Evolutionary conservation across 2,888 invertebrate species (phyloP).

Genomic region (Eupsilia transversa): DNA sequence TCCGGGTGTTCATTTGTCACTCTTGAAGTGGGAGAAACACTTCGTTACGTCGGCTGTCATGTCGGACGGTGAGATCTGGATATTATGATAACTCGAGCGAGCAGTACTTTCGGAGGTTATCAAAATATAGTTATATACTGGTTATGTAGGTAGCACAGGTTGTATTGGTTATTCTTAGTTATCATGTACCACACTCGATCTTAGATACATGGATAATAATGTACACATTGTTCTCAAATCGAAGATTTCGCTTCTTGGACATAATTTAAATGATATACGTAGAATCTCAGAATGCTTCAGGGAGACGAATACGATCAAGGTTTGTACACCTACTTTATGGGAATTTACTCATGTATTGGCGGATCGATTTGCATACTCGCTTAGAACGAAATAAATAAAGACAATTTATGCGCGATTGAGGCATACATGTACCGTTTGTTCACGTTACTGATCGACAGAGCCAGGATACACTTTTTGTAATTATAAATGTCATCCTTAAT

Average conservation of each 20-base stretch:
- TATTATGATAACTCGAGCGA: slow-evolving; percentile 35
- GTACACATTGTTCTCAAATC: not conserved
- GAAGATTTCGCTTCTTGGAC: not conserved
- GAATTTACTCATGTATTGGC: slow-evolving; percentile 48
- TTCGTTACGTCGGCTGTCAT: slow-evolving; percentile 45
- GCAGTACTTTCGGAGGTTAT: not conserved
- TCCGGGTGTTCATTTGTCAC: slow-evolving; percentile 58
- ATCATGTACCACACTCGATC: not conserved
- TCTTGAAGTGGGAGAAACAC: slow-evolving; percentile 46
- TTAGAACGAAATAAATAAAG: slow-evolving; percentile 56
- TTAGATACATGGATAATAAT: not conserved
- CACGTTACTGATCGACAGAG: slow-evolving; percentile 15
- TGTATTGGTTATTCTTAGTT: slow-evolving; percentile 1
- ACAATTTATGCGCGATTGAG: slow-evolving; percentile 55
- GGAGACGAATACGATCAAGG: slow-evolving; percentile 8
- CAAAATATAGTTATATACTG: slow-evolving; percentile 7
- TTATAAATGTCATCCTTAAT: slow-evolving; percentile 20
- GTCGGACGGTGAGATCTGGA: slow-evolving; percentile 27
- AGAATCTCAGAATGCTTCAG: not conserved
- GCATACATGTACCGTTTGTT: slow-evolving; percentile 35
- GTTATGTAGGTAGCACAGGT: not conserved
- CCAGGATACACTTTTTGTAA: slow-evolving; percentile 26
- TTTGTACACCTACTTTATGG: slow-evolving; percentile 27
- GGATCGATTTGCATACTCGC: slow-evolving; percentile 57
- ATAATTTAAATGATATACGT: slow-evolving; percentile 9